Evolutionary conservation across 2,113 vertebrate genomes (phyloP).

Genomic region (Solea solea): DNA sequence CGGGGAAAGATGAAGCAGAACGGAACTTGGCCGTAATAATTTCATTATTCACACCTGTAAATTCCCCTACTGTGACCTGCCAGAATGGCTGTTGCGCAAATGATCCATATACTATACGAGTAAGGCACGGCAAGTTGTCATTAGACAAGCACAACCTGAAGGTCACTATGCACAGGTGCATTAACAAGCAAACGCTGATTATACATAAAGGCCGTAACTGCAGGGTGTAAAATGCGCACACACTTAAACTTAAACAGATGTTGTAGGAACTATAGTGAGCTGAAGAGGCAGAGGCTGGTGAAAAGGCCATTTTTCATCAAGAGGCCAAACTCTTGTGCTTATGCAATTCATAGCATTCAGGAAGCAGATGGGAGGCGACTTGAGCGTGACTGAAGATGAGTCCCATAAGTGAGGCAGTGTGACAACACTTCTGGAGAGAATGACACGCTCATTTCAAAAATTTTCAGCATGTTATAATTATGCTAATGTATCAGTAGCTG

Average conservation of each 20-base stretch:
- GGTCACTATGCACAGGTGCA: conserved; percentile 13
- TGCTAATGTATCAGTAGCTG: conserved; percentile 52
- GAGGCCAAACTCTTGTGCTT: conserved; percentile 36
- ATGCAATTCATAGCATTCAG: conserved; percentile 51
- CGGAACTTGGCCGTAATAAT: too few species aligned
- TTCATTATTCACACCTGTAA: too few species aligned
- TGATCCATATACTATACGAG: too few species aligned
- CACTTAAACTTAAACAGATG: neutral
- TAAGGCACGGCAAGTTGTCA: too few species aligned
- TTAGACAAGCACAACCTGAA: neutral
- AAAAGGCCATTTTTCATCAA: conserved; percentile 43
- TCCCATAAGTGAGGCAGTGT: conserved; percentile 48
- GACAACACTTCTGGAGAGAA: conserved; percentile 53
- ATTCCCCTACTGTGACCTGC: too few species aligned
- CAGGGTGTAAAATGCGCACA: neutral
- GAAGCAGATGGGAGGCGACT: conserved; percentile 64
- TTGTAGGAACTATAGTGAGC: neutral
- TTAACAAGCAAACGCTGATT: conserved; percentile 11
- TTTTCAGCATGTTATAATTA: conserved; percentile 58
- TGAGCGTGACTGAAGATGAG: conserved; percentile 55
- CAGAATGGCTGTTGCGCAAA: too few species aligned
- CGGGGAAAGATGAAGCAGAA: too few species aligned
- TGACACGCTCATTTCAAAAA: conserved; percentile 45
- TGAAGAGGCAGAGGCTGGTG: conserved; percentile 30
- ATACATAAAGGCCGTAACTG: conserved; percentile 7